phyloP scores from a whole-genome alignment of 2,113 vertebrate species.

The Austrofundulus limnaeus region DNA sequence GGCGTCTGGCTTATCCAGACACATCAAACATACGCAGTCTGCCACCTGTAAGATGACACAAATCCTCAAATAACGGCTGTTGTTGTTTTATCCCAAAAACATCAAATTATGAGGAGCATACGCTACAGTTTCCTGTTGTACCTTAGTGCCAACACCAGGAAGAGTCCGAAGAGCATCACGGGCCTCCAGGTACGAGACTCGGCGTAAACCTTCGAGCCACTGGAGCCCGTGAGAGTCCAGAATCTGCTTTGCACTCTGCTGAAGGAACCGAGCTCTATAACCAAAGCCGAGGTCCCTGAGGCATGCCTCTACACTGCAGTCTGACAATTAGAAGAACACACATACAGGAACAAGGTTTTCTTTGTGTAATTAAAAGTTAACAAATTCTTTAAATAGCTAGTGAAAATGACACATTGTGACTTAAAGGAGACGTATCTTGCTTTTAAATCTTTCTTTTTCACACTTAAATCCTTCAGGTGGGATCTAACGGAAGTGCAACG shows the following conservation, averaged over 20 bases:
- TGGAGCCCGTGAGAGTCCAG: slow-evolving; percentile 69
- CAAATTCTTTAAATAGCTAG: background rate
- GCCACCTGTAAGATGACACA: slow-evolving; percentile 83
- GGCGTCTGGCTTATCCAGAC: slow-evolving; percentile 89
- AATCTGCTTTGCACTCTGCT: slow-evolving; percentile 82
- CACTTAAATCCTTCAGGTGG: too few relatives aligned
- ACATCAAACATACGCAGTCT: slow-evolving; percentile 93
- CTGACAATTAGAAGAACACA: slow-evolving; percentile 65
- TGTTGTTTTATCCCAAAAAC: background rate
- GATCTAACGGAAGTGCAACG: too few relatives aligned
- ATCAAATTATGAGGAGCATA: background rate
- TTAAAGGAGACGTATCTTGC: too few relatives aligned
- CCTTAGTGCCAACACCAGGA: slow-evolving; percentile 92
- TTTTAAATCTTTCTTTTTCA: too few relatives aligned
- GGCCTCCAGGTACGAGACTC: slow-evolving; percentile 80
- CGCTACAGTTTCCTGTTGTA: slow-evolving; percentile 36
- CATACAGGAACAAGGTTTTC: background rate
- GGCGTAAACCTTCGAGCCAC: slow-evolving; percentile 84
- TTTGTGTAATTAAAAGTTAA: too few relatives aligned
- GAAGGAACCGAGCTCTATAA: slow-evolving; percentile 90
- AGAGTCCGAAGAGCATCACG: slow-evolving; percentile 82
- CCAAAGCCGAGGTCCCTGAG: slow-evolving; percentile 90
- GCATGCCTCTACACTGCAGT: slow-evolving; percentile 75
- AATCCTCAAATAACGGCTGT: background rate
- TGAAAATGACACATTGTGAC: background rate